phyloP scores from a whole-genome alignment of 2,113 vertebrate genomes.

The Hirundichthys speculiger region DNA sequence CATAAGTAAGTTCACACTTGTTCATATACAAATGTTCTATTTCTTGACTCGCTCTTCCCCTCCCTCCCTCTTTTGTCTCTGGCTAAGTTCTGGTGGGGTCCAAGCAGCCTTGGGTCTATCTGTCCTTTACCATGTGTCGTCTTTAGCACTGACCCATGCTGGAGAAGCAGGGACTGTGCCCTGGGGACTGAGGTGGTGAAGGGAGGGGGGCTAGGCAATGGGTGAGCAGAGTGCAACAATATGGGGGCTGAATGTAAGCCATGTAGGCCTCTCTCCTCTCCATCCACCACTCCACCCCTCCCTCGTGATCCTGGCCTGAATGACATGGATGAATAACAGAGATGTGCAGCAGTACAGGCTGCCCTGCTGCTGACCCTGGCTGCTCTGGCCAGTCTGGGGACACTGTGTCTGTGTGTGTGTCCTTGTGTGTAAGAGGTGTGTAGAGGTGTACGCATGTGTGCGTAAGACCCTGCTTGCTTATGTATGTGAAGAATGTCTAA shows the following conservation, averaged over 20 bases:
- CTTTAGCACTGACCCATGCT: conserved; percentile 78
- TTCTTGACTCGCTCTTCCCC: not conserved
- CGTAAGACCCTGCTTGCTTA: not conserved
- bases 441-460: not conserved
- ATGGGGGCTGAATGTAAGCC: conserved; percentile 72
- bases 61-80: conserved; percentile 1
- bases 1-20: too few species aligned
- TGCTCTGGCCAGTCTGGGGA: conserved; percentile 65
- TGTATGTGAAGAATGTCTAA: conserved; percentile 13
- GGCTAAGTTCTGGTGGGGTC: conserved; percentile 55
- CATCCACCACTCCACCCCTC: conserved; percentile 56
- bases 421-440: not conserved
- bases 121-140: conserved; percentile 77
- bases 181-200: conserved; percentile 48
- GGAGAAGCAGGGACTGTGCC: conserved; percentile 63
- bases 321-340: conserved; percentile 81
- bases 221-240: conserved; percentile 64
- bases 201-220: conserved; percentile 42
- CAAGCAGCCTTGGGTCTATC: conserved; percentile 66
- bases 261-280: conserved; percentile 53
- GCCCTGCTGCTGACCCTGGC: conserved; percentile 73
- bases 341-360: conserved; percentile 72
- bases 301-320: conserved; percentile 73
- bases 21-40: not conserved
- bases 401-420: conserved; percentile 22